Evolutionary conservation across 2,797 vertebrate species (phyloP), one percentile per base, ranked within the genome.

Genomic region (Pitangus sulphuratus): DNA sequence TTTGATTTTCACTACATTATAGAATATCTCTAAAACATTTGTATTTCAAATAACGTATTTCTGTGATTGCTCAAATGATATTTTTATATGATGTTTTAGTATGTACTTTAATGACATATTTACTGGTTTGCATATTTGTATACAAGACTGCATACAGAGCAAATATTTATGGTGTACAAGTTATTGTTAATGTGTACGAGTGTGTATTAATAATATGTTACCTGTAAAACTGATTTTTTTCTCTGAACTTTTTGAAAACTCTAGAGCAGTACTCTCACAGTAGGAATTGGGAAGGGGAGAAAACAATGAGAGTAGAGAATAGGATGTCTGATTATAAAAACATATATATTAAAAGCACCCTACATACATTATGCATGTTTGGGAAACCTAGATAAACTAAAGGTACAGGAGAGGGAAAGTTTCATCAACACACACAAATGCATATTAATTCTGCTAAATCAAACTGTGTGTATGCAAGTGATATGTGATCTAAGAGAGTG

Each of bases 331-430:
- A 35, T 79, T 60, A 7, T 56, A 53, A 76, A 82, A 21, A 47
- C 25, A 24, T 18, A 8, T 7, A 8, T 40, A 11, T 45, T 76
- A 37, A 56, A n/a, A 40, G 8, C 0, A 3, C 2, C 8, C 8
- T 20, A 44, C 8, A 28, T 48, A 50, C 7, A 28, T 48, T 31
- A 13, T 28, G 8, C 74, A 24, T 4, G 0, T 47, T 64, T 89
- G 66, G 30, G 39, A 80, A 70, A 51, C 22, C 18, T 50, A 30
- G 39, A 13, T 69, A 58, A 89, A 24, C 24, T 50, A 15, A 80
- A 75, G 37, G 12, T 56, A 6, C 37, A 33, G 53, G 69, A 70
- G 30, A 53, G 24, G 14, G 15, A 30, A 84, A 22, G 20, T 82
- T 92, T 87, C 4, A 33, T 54, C 12, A n/a, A 12, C 28, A 44